Conservation (phyloP, 2,113 vertebrate species). For the Bagarius yarrelli region DNA sequence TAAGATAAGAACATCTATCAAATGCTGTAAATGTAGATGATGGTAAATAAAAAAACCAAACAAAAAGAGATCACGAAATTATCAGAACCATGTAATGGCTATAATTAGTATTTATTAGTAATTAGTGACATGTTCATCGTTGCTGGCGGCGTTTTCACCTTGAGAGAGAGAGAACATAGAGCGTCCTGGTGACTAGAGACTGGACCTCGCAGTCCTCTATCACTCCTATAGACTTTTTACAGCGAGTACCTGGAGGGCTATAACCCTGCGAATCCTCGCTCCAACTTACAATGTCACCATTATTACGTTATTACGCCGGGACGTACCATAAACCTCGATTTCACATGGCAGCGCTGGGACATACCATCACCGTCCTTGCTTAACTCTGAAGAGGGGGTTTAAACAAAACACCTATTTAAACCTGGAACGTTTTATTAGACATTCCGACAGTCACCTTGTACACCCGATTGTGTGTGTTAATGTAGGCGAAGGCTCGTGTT, state of each 20-base stretch:
- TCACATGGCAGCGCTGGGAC: slow-evolving; percentile 61
- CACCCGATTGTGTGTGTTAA: slow-evolving; percentile 13
- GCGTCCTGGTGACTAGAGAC: slow-evolving; percentile 62
- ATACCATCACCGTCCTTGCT: slow-evolving; percentile 68
- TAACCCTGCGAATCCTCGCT: slow-evolving; percentile 75
- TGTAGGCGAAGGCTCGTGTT: background rate
- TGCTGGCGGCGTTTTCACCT: slow-evolving; percentile 66
- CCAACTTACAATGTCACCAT: slow-evolving; percentile 75
- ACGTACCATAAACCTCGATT: slow-evolving; percentile 68
- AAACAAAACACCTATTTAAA: slow-evolving; percentile 51
- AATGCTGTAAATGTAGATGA: no score
- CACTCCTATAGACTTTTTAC: slow-evolving; percentile 62
- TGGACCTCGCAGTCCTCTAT: slow-evolving; percentile 8
- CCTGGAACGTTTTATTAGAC: slow-evolving; percentile 64
- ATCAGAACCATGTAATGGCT: no score
- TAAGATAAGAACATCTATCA: no score
- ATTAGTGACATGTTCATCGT: slow-evolving; percentile 63
- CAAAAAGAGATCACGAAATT: background rate
- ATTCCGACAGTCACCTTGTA: slow-evolving; percentile 69
- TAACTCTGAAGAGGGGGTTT: slow-evolving; percentile 63
- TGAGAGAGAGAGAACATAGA: slow-evolving; percentile 64
- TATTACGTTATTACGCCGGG: slow-evolving; percentile 72
- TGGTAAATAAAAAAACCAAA: background rate
- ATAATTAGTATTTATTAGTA: slow-evolving; percentile 63
- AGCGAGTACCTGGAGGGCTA: slow-evolving; percentile 68